Base-by-base conservation (phyloP, 1,140 invertebrate genomes). In the Heliconius nattereri region DNA sequence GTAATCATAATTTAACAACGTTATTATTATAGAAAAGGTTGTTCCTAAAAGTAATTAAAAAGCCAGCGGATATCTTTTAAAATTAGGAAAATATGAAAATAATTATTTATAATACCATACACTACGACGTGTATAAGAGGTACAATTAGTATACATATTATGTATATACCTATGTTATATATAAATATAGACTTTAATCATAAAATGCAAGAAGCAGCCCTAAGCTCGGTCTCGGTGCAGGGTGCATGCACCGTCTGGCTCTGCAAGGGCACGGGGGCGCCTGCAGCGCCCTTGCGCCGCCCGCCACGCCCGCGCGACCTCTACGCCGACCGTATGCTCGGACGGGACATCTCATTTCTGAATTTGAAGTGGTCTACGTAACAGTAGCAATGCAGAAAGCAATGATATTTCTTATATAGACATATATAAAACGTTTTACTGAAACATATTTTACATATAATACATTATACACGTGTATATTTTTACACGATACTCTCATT, bases 241-340 rank as follows among this genome's bases (percentile, higher is more conserved):
- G 86, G 89, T 89, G 86, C 87, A 90, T 90, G 87, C 86, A 89
- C 88, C 85, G 89, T 89, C 86, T 87, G 88, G 84, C 82, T 79
- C 60, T 26, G 85, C 90, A 92, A 92, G 90, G 90, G 89, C 90
- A 87, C 74, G 79, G 75, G 84, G 85, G 84, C 89, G 85, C 89
- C 82, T 89, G 87, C 86, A 89, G 85, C 86, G 89, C 86, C 90
- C 90, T 90, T 87, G 86, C 85, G 84, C 72, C 83, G 86, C 80
- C 87, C 87, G 86, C 84, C 79, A 75, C 83, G 84, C 82, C 79
- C 73, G 70, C 13, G 45, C 83, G 81, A 85, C 85, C 82, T 84
- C 81, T 73, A 73, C 79, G 76, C 75, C 76, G 75, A 82, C 81
- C 60, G 78, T 78, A 72, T 52, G 78, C 66, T 75, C 72, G 71